Evolutionary conservation across 2,888 invertebrate genomes (phyloP).

Genomic region (Epirrhoe tristata): DNA sequence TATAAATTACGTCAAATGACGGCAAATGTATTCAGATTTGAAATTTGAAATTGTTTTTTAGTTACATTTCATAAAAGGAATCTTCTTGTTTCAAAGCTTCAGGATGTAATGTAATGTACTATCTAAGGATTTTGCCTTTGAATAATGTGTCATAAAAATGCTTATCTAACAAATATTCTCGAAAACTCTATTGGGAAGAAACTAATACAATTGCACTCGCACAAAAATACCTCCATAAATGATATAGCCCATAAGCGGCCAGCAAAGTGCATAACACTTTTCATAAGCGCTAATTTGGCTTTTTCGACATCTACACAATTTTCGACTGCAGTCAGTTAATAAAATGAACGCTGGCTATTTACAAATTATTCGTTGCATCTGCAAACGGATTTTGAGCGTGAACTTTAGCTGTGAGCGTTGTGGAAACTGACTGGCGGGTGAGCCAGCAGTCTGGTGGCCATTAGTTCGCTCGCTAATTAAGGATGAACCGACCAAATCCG

Average conservation of each 20-base stretch:
- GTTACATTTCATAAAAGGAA: not conserved
- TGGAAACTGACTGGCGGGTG: conserved; percentile 42
- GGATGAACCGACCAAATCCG: conserved; percentile 62
- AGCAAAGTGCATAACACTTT: conserved; percentile 28
- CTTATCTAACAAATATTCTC: not conserved
- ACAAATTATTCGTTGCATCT: conserved; percentile 50
- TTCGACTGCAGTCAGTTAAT: conserved; percentile 35
- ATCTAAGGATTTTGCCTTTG: too few species aligned
- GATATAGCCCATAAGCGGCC: conserved; percentile 21
- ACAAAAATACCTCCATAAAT: conserved; percentile 11
- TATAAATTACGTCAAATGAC: conserved; percentile 27
- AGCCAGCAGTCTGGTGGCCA: conserved; percentile 56
- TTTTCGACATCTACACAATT: conserved; percentile 34
- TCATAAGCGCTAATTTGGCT: conserved; percentile 31
- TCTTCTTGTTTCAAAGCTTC: too few species aligned
- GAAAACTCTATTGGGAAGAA: not conserved
- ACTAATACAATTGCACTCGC: conserved; percentile 10
- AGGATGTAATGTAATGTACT: too few species aligned
- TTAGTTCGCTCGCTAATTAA: conserved; percentile 70
- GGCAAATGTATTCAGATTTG: not conserved
- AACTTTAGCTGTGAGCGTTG: conserved; percentile 53
- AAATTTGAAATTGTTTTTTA: not conserved
- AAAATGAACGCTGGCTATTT: conserved; percentile 50
- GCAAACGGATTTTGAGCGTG: conserved; percentile 50
- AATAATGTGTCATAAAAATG: too few species aligned